Percentiles rank a stretch among this genome's conserved stretches.
phyloP scores from a whole-genome alignment of 2,888 invertebrate genomes.

The Lydus trimaculatus region DNA sequence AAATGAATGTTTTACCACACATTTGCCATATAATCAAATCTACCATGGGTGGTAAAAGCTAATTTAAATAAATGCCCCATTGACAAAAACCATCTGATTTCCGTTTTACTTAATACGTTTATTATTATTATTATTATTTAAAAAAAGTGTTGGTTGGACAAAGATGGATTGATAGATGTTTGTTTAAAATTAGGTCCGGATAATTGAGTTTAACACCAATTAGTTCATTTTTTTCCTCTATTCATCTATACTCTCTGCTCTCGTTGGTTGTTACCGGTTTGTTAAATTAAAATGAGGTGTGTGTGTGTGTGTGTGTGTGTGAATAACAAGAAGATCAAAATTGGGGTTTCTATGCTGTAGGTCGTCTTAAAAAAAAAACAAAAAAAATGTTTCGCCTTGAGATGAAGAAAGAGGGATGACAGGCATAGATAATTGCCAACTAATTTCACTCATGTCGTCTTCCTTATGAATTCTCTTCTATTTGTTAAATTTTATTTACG shows the following conservation, averaged over 20 bases:
- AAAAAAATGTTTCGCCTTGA: not conserved
- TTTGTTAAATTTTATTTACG: not conserved
- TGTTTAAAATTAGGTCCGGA: not conserved
- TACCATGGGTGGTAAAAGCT: not conserved
- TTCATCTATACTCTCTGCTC: too few relatives aligned
- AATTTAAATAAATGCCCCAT: not conserved
- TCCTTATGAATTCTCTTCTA: not conserved
- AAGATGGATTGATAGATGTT: not conserved
- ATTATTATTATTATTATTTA: not conserved
- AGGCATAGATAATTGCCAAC: slow-evolving; percentile 1
- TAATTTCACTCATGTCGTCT: not conserved
- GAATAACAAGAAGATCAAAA: slow-evolving; percentile 73
- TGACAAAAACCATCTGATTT: not conserved
- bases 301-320: too few relatives aligned
- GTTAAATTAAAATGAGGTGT: not conserved
- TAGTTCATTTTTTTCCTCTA: not conserved
- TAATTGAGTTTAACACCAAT: slow-evolving; percentile 9
- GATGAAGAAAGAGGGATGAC: not conserved
- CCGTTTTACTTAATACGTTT: not conserved
- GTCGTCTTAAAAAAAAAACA: not conserved
- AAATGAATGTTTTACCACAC: not conserved
- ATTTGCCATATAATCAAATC: not conserved
- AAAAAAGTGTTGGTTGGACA: not conserved
- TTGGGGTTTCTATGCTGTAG: slow-evolving; percentile 88
- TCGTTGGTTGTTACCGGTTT: slow-evolving; percentile 2